These are phyloP conservation scores for Acanthochromis polyacanthus DNA, from an alignment of 2,113 vertebrate species.

Conservation along the genomic window DNA sequence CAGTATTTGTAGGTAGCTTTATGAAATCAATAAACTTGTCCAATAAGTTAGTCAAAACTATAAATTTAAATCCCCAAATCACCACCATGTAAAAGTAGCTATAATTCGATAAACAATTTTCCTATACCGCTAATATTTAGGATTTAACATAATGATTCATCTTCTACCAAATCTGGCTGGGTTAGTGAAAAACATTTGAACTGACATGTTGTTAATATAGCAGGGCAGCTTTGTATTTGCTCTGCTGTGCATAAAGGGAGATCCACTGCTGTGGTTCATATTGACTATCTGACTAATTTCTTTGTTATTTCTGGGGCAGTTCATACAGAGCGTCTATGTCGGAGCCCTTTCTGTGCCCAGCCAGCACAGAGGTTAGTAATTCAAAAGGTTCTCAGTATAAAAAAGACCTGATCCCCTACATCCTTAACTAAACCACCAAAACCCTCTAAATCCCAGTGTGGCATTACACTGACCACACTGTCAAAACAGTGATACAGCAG, in stretches of 20 bases:
- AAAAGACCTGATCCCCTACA: conserved; percentile 53
- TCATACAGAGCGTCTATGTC: background rate
- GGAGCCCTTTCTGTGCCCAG: background rate
- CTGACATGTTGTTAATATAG: background rate
- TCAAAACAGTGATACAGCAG: conserved; percentile 52
- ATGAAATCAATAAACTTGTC: too few relatives aligned
- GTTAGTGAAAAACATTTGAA: too few relatives aligned
- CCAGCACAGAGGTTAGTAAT: conserved; percentile 39
- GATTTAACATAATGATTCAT: too few relatives aligned
- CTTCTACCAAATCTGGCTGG: too few relatives aligned
- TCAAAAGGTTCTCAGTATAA: conserved; percentile 45
- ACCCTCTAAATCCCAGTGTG: conserved; percentile 53
- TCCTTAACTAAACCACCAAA: conserved; percentile 59
- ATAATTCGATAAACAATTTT: too few relatives aligned
- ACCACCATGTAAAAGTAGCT: too few relatives aligned
- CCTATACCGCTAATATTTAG: too few relatives aligned
- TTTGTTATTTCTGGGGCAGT: background rate
- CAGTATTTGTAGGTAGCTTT: too few relatives aligned
- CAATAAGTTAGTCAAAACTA: too few relatives aligned
- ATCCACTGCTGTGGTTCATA: conserved; percentile 10
- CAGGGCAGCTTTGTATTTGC: background rate
- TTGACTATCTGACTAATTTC: background rate
- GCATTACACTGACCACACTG: conserved; percentile 58
- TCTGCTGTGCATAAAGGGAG: background rate
- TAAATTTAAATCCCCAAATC: too few relatives aligned